phyloP scores from a whole-genome alignment of 2,113 vertebrate species.

The Tautogolabrus adspersus region DNA sequence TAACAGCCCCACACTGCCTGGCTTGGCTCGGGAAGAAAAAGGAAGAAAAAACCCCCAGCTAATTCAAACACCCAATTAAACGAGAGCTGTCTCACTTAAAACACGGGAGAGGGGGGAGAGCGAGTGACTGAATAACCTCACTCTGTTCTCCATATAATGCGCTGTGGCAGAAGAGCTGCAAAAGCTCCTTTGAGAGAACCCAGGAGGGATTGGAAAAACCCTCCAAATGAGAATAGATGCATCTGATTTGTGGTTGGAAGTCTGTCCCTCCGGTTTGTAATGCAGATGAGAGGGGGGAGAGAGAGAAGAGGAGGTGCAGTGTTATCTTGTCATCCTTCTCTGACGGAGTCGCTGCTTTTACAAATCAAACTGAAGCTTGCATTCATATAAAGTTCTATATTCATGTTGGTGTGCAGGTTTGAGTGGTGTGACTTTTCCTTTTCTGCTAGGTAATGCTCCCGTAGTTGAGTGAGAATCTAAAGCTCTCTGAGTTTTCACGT shows the following conservation, averaged over 20 bases:
- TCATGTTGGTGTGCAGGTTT: slow-evolving; percentile 32
- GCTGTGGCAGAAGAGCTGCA: slow-evolving; percentile 72
- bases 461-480: slow-evolving; percentile 49
- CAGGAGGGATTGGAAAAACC: slow-evolving; percentile 68
- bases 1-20: slow-evolving; percentile 73
- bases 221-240: slow-evolving; percentile 77
- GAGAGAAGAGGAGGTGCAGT: slow-evolving; percentile 34
- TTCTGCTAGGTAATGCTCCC: slow-evolving; percentile 38
- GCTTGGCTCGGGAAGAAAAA: slow-evolving; percentile 78
- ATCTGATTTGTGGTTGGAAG: slow-evolving; percentile 77
- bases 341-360: slow-evolving; percentile 42
- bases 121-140: slow-evolving; percentile 75
- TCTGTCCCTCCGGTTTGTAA: slow-evolving; percentile 64
- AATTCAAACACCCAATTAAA: slow-evolving; percentile 83
- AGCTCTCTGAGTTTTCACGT: slow-evolving; percentile 54
- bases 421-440: slow-evolving; percentile 34
- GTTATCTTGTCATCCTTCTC: slow-evolving; percentile 51
- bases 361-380: slow-evolving; percentile 39
- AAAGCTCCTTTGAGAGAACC: slow-evolving; percentile 70
- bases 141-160: slow-evolving; percentile 76
- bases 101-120: slow-evolving; percentile 63
- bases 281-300: slow-evolving; percentile 57
- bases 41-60: slow-evolving; percentile 44
- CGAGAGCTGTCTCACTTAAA: slow-evolving; percentile 77
- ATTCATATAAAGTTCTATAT: slow-evolving; percentile 17